Evolutionary conservation across 2,797 vertebrate species (phyloP).

Genomic region (Diceros bicornis): DNA sequence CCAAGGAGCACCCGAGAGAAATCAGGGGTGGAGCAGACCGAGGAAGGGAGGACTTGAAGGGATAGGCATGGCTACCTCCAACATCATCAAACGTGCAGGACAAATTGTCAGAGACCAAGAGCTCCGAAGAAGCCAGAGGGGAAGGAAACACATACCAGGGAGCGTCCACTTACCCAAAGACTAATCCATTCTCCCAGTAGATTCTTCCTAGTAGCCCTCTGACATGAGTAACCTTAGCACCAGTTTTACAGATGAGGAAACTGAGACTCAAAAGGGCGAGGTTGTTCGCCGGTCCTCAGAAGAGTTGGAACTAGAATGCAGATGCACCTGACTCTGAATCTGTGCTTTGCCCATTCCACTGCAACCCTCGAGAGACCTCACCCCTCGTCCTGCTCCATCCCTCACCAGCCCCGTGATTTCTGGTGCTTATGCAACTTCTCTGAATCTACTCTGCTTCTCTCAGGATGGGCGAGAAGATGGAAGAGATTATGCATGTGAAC

Average conservation of each 20-base stretch:
- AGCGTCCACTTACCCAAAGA: not conserved
- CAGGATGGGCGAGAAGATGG: not conserved
- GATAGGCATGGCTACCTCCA: not conserved
- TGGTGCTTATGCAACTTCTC: not conserved
- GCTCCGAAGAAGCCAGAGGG: not conserved
- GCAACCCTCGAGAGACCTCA: no score
- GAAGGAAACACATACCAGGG: not conserved
- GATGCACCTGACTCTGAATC: not conserved
- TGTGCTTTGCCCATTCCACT: not conserved
- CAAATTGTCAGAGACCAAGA: not conserved
- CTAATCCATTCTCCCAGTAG: accelerated
- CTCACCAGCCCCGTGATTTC: not conserved
- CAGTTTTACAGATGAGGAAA: not conserved
- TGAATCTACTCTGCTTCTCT: not conserved
- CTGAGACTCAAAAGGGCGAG: not conserved
- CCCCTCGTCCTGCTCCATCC: not conserved
- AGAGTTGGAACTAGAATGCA: no score
- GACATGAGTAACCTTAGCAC: not conserved
- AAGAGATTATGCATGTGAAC: not conserved
- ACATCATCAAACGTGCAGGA: not conserved
- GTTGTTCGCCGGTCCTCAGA: not conserved
- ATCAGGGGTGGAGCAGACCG: accelerated
- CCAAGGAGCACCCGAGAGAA: no score
- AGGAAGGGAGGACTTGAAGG: not conserved
- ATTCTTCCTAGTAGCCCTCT: not conserved